phyloP scores from a whole-genome alignment of 1,140 invertebrate genomes.

The Drosophila aff. region DNA sequence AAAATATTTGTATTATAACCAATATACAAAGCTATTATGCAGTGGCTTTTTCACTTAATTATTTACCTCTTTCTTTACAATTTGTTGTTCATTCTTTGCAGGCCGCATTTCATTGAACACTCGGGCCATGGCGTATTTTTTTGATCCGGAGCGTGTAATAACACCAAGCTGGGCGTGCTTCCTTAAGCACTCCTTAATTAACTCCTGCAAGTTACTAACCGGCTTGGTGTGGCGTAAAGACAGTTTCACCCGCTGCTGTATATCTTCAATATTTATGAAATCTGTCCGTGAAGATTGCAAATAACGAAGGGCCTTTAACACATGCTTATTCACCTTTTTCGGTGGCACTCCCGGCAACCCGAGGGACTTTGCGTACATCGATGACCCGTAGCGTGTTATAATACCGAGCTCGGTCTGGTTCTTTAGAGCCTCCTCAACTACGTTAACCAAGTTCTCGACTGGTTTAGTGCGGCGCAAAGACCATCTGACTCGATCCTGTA shows the following conservation, averaged over 20 bases:
- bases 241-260: conserved; percentile 8
- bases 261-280: background rate
- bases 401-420: background rate
- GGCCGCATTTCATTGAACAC: background rate
- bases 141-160: background rate
- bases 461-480: background rate
- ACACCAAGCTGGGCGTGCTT: background rate
- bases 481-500: background rate
- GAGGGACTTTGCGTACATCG: background rate
- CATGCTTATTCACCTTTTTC: conserved; percentile 44
- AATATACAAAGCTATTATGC: background rate
- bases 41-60: background rate
- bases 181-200: background rate
- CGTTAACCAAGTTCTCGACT: background rate
- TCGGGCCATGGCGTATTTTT: background rate
- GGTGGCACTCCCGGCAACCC: background rate
- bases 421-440: background rate
- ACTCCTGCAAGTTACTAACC: background rate
- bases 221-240: conserved; percentile 19
- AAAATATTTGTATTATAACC: too few relatives aligned
- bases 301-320: conserved; percentile 33
- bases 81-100: background rate
- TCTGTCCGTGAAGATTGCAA: background rate
- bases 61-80: background rate
- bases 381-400: background rate